Evolutionary conservation across 1,140 invertebrate species (phyloP).

Genomic region (Drosophila repleta): DNA sequence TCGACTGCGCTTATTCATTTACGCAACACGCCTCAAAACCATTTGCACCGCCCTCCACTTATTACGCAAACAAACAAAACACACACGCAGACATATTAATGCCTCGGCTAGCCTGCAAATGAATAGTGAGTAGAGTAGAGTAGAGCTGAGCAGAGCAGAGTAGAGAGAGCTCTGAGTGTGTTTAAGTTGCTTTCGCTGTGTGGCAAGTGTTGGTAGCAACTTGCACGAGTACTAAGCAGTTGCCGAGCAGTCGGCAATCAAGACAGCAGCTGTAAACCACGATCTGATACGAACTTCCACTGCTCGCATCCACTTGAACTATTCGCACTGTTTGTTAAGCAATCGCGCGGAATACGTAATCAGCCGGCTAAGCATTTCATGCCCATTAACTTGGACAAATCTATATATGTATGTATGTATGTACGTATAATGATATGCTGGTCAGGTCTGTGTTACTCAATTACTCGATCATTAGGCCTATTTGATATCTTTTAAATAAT

Average conservation of each 20-base stretch:
- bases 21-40: slow-evolving; percentile 62
- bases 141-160: neutral
- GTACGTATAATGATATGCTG: neutral
- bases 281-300: slow-evolving; percentile 1
- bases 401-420: no score
- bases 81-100: slow-evolving; percentile 20
- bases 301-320: no score
- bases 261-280: slow-evolving; percentile 8
- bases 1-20: slow-evolving; percentile 74
- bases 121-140: slow-evolving; percentile 56
- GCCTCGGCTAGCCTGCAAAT: slow-evolving; percentile 64
- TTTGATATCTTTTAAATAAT: neutral
- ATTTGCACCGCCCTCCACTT: slow-evolving; percentile 55
- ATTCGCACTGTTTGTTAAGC: no score
- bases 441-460: neutral
- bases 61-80: slow-evolving; percentile 46
- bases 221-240: slow-evolving; percentile 1
- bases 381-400: neutral
- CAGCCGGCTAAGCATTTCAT: slow-evolving; percentile 10
- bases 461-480: slow-evolving; percentile 5
- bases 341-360: slow-evolving; percentile 5
- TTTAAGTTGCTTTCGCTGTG: slow-evolving; percentile 56
- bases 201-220: slow-evolving; percentile 33
- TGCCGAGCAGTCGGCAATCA: slow-evolving; percentile 12
- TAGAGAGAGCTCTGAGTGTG: slow-evolving; percentile 25